Base-by-base conservation (phyloP, 2,113 vertebrate genomes). In the Bolborhynchus lineola region DNA sequence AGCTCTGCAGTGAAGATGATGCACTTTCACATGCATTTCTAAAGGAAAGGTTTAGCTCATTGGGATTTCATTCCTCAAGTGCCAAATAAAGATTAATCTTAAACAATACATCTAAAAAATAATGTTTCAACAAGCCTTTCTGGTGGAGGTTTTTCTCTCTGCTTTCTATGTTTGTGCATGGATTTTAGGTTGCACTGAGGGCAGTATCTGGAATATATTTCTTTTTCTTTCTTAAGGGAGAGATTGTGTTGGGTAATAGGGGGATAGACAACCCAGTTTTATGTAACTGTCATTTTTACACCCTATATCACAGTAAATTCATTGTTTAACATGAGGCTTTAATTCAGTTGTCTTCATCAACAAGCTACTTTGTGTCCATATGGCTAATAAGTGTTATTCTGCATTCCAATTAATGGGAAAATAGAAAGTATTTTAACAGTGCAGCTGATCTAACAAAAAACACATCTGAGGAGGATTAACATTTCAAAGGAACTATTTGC, bases 401-500 rank as follows among this genome's bases (percentile, higher is more conserved):
- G 90, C 90, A 93, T 95, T 96, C 88, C 83, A 92, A 65, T 90
- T 97, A 94, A 96, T 92, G 92, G 91, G 81, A 95, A 97, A 96
- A 97, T 79, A 91, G 95, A 95, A 95, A 95, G 95, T 93, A 97
- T 95, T 97, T 97, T 97, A 97, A 95, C 92, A 94, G 97, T 95
- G 95, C 97, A 97, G 97, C 92, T 97, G 97, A 97, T 96, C 93
- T 97, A 97, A 97, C 96, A 97, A 96, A 97, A 96, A 95, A 94
- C 88, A 93, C 93, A 96, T 97, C 95, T 96, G 93, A 96, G 93
- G 82, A 94, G 86, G 94, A 97, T 97, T 97, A 96, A 93, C 97
- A 97, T 97, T 97, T 97, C 97, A 97, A 97, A 97, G 93, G 86
- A 92, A 96, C 94, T 97, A 96, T 97, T 97, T 96, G 94, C 96